Evolutionary conservation across 2,113 vertebrate genomes (phyloP).

Genomic region (Hippocampus zosterae): DNA sequence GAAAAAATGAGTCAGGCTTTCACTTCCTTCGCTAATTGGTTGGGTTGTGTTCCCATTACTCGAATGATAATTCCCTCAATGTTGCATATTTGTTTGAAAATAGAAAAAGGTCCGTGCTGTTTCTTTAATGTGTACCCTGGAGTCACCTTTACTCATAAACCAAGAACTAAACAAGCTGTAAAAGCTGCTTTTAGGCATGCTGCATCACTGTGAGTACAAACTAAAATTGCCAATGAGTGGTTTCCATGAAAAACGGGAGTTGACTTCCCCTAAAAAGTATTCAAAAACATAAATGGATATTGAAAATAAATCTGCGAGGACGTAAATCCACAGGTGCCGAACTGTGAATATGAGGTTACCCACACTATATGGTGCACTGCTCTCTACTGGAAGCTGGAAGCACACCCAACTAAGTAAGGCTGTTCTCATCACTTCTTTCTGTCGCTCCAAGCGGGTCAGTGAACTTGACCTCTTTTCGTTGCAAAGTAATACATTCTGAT

Average conservation of each 20-base stretch:
- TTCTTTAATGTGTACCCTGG: neutral
- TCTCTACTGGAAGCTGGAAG: neutral
- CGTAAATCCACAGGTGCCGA: neutral
- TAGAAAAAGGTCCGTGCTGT: neutral
- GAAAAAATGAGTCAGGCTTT: neutral
- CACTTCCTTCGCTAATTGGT: neutral
- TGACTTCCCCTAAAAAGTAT: too few relatives aligned
- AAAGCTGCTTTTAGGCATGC: too few relatives aligned
- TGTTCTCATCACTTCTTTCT: neutral
- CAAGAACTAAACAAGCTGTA: too few relatives aligned
- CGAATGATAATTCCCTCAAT: neutral
- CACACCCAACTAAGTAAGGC: neutral
- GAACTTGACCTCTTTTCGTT: constrained; percentile 20
- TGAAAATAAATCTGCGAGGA: neutral
- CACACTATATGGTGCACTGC: neutral
- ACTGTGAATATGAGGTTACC: too few relatives aligned
- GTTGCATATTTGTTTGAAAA: neutral
- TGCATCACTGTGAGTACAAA: too few relatives aligned
- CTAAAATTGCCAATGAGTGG: too few relatives aligned
- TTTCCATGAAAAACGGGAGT: too few relatives aligned
- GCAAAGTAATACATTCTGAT: constrained; percentile 5
- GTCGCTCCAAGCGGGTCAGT: neutral
- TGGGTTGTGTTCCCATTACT: neutral
- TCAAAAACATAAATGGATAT: too few relatives aligned
- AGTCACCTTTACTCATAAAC: too few relatives aligned